Evolutionary conservation across 92 coral and sea anemone species (phyloP).

Genomic region (Metridium senile): DNA sequence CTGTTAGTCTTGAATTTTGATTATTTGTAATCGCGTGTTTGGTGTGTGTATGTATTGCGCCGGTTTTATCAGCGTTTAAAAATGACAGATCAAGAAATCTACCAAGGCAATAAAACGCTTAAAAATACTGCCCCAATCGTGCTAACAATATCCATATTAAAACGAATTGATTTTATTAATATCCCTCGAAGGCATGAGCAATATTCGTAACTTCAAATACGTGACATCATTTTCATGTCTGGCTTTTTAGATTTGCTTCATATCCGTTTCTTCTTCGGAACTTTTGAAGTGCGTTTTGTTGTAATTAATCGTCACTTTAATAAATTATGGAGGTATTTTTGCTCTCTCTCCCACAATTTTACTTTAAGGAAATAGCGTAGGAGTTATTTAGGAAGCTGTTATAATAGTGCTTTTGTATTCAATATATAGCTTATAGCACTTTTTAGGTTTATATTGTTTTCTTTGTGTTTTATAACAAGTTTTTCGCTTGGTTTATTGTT

Average conservation of each 20-base stretch:
- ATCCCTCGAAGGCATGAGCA: neutral
- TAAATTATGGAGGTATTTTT: constrained; percentile 4
- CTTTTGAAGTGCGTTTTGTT: constrained; percentile 27
- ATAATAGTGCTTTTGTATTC: too few species aligned
- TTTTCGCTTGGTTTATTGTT: neutral
- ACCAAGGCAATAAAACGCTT: neutral
- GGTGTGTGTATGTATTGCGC: neutral
- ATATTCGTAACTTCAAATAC: too few species aligned
- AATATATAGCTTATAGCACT: too few species aligned
- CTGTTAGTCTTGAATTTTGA: neutral
- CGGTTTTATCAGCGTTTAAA: neutral
- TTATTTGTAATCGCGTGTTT: neutral
- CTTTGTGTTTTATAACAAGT: neutral
- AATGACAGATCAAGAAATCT: neutral
- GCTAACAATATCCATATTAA: neutral
- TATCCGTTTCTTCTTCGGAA: constrained; percentile 19
- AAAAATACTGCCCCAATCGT: neutral
- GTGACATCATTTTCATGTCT: neutral
- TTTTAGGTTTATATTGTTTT: neutral
- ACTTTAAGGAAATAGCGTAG: neutral
- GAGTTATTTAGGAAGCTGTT: neutral
- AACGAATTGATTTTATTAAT: neutral
- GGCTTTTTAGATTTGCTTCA: neutral
- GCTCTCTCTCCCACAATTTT: neutral
- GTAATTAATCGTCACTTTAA: neutral